phyloP scores from a whole-genome alignment of 2,888 invertebrate species.

The Lasioglossum lativentre region DNA sequence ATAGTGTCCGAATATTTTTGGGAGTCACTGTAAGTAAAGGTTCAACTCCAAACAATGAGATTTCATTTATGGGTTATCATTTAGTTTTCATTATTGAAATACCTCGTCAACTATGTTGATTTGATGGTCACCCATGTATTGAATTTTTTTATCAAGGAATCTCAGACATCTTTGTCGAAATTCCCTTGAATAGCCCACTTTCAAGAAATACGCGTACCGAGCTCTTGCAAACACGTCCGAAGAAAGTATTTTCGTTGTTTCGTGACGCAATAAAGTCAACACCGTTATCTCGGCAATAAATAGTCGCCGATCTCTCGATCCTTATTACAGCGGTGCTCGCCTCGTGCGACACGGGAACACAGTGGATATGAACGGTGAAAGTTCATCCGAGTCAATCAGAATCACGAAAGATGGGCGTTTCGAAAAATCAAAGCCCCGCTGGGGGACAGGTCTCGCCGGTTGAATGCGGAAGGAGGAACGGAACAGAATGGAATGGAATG shows the following conservation, averaged over 20 bases:
- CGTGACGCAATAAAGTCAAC: neutral
- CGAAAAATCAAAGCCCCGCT: conserved; percentile 7
- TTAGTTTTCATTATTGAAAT: neutral
- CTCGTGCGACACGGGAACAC: neutral
- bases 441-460: conserved; percentile 42
- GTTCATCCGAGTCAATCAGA: conserved; percentile 40
- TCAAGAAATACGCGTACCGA: neutral
- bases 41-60: no score
- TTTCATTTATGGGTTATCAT: neutral
- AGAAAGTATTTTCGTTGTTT: conserved; percentile 3
- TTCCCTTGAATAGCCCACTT: neutral
- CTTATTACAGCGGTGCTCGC: neutral
- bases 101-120: neutral
- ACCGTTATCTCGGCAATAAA: conserved; percentile 7
- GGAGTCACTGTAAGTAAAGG: no score
- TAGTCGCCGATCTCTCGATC: neutral
- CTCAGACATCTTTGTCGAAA: neutral
- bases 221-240: neutral
- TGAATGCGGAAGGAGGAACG: conserved; percentile 62
- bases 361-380: conserved; percentile 45
- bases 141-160: neutral
- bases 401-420: conserved; percentile 44
- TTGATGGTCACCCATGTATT: neutral
- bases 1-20: no score
- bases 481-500: conserved; percentile 30